Base-by-base conservation (phyloP, 2,888 invertebrate species). In the Saturnia japonica region DNA sequence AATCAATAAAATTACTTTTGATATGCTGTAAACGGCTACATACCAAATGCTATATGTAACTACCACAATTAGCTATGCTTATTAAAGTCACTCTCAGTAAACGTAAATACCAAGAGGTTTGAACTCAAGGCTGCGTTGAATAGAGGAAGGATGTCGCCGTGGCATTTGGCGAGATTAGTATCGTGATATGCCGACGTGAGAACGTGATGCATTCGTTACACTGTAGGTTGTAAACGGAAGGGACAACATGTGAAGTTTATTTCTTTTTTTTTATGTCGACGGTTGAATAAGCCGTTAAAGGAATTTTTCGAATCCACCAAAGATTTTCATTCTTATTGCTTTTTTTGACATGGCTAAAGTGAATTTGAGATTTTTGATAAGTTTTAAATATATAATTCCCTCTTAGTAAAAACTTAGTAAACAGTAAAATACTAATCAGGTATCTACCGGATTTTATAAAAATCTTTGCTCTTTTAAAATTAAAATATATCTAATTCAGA, bases 181-280 rank as follows among this genome's bases (percentile, higher is more conserved):
- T 88, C 89, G 89, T 88, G 90, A 89, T 88, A 88, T 88, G 88
- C 80, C 88, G 84, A 79, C 76, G 74, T 78, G 77, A 72, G 75
- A 80, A 79, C 81, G 81, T 81, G 80, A 77, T 73, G 72, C 34
- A 70, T 68, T 67, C 54, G 69, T 69, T 57, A 40, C 45, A 69
- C 28, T 51, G 47, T 12, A 64, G 19, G 51, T 51, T 51, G 69
- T 51, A 40, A 51, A 51, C 70, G 64, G 51, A 70, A 54, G 66
- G 67, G 43, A 67, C 66, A n/a, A 19, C 42, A 67, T 54, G 25
- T 22, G 19, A 34, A 28, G 51, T 25, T 60, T 28, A 40, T 40
- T n/a, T 40, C n/a, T n/a, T n/a, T 64, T n/a, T 64, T 28, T 28
- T 12, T 28, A 25, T 14, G 14, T 60, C 14, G 0, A 57, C 57